These are phyloP conservation scores for Rhabdomys dilectus DNA, from an alignment of 2,113 vertebrate genomes.

Conservation along the genomic window DNA sequence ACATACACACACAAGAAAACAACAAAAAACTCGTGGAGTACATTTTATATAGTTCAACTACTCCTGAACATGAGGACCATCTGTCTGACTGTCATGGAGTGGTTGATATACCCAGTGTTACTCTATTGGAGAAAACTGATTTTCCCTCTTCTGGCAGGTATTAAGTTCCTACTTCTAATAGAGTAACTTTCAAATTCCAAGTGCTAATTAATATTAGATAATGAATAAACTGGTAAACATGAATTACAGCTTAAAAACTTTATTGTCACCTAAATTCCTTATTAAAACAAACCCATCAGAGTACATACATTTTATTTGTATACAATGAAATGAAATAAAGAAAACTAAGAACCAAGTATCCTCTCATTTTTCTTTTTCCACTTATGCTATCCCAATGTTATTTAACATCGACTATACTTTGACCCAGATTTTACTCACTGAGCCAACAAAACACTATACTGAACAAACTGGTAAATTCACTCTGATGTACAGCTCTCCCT, in stretches of 20 bases:
- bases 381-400: background rate
- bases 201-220: conserved; percentile 37
- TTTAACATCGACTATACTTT: background rate
- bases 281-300: conserved; percentile 26
- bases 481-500: background rate
- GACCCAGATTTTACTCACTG: background rate
- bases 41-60: background rate
- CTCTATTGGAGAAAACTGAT: background rate
- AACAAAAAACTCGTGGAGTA: background rate
- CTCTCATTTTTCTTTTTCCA: background rate
- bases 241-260: conserved; percentile 58
- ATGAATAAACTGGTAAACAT: conserved; percentile 36
- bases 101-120: background rate
- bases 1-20: background rate
- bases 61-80: background rate
- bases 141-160: background rate
- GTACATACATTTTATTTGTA: conserved; percentile 43
- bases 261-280: conserved; percentile 56
- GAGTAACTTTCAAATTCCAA: conserved; percentile 2
- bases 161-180: conserved; percentile 22
- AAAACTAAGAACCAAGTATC: background rate
- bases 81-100: background rate
- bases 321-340: conserved; percentile 4
- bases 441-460: background rate
- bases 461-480: background rate